phyloP scores from a whole-genome alignment of 2,888 invertebrate genomes.

The Cryptocheilus praepositus region DNA sequence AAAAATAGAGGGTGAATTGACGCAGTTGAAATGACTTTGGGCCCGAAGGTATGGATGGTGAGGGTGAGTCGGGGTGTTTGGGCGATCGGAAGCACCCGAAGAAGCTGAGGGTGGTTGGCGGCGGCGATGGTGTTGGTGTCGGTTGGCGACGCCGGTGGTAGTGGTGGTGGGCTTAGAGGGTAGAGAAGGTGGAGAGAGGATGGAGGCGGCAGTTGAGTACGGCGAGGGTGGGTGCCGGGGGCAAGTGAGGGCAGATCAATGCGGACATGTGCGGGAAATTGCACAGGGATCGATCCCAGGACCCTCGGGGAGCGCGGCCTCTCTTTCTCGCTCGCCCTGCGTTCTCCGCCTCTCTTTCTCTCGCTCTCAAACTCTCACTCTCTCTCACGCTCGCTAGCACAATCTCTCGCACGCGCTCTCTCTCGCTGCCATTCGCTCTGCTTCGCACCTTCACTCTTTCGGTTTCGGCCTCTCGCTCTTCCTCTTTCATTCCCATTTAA shows the following conservation, averaged over 20 bases:
- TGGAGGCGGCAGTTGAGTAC: conserved; percentile 56
- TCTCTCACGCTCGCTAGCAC: too few relatives aligned
- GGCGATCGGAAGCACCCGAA: conserved; percentile 49
- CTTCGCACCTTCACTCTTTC: conserved; percentile 21
- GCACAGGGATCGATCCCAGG: conserved; percentile 72
- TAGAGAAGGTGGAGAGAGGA: conserved; percentile 40
- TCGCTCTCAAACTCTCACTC: conserved; percentile 35
- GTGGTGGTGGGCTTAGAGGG: conserved; percentile 17
- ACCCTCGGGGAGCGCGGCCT: conserved; percentile 64
- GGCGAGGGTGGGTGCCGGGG: conserved; percentile 61
- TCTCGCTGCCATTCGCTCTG: conserved; percentile 35
- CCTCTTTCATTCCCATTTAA: conserved; percentile 2
- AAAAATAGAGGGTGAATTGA: conserved; percentile 58
- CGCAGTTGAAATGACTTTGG: conserved; percentile 59
- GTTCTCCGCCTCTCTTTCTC: conserved; percentile 1
- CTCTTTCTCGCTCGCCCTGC: conserved; percentile 21
- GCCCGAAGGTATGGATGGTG: conserved; percentile 27
- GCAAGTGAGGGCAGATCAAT: conserved; percentile 73
- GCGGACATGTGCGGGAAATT: conserved; percentile 74
- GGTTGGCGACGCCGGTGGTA: conserved; percentile 36
- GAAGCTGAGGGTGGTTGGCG: conserved; percentile 49
- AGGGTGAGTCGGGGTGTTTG: conserved; percentile 39
- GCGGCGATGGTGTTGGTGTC: conserved; percentile 33
- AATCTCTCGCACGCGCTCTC: conserved; percentile 20
- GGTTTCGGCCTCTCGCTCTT: too few relatives aligned